Evolutionary conservation across 2,113 vertebrate species (phyloP).

Genomic region (Pheucticus melanocephalus): DNA sequence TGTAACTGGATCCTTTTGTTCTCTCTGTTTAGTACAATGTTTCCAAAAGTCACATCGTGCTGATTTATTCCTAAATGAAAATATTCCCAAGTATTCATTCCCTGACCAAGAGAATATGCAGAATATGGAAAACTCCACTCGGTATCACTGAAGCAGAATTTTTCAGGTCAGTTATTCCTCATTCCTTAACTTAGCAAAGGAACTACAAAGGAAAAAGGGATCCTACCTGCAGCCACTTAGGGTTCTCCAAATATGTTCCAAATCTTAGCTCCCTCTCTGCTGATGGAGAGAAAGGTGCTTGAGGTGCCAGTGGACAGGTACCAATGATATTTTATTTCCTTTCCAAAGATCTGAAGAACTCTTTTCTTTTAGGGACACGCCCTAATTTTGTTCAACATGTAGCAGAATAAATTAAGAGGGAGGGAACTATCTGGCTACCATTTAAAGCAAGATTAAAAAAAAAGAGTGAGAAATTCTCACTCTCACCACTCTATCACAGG

Average conservation of each 20-base stretch:
- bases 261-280: neutral
- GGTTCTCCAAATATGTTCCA: neutral
- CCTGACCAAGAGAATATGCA: neutral
- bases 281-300: neutral
- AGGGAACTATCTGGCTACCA: neutral
- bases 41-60: neutral
- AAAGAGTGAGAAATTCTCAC: neutral
- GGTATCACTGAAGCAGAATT: neutral
- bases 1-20: neutral
- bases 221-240: neutral
- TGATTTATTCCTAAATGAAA: neutral
- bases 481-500: neutral
- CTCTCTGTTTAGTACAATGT: neutral
- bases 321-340: neutral
- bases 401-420: neutral
- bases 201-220: neutral
- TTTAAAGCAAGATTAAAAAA: neutral
- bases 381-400: neutral
- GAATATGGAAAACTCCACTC: neutral
- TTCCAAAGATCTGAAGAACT: neutral
- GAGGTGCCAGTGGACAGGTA: neutral
- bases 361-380: neutral
- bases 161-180: neutral
- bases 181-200: neutral
- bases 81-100: neutral